These are phyloP conservation scores for Hyla sarda DNA, from an alignment of 2,113 vertebrate genomes.

Conservation along the genomic window DNA sequence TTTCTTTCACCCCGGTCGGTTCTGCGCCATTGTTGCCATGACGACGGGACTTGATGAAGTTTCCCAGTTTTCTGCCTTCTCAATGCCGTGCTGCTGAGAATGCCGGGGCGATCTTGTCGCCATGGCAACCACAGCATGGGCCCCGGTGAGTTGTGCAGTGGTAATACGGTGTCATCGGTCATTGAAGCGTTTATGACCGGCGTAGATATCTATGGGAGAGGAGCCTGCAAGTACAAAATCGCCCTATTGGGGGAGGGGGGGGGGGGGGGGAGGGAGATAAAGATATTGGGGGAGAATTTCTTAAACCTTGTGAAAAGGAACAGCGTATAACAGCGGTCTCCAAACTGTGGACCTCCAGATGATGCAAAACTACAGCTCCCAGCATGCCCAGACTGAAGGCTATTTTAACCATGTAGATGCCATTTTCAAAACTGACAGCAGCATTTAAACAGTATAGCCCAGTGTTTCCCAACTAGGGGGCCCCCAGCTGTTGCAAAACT, in stretches of 20 bases:
- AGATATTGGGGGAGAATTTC: no score
- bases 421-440: no score
- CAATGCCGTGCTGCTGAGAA: not conserved
- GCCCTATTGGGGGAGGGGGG: not conserved
- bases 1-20: not conserved
- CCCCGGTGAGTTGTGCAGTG: not conserved
- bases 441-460: no score
- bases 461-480: no score
- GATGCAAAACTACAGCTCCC: no score
- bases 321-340: no score
- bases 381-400: no score
- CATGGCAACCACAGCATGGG: conserved; percentile 2
- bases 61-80: not conserved
- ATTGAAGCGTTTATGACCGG: not conserved
- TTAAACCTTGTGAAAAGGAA: no score
- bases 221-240: not conserved
- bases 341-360: no score
- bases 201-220: not conserved
- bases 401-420: no score
- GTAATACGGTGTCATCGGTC: not conserved
- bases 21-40: not conserved
- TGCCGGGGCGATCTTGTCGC: not conserved
- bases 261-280: no score
- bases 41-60: not conserved
- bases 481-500: no score